A percentile compares a stretch with the other conserved stretches of the same genome.
These are phyloP conservation scores for Leucoraja erinaceus DNA, from an alignment of 2,113 vertebrate species.

Conservation along the genomic window DNA sequence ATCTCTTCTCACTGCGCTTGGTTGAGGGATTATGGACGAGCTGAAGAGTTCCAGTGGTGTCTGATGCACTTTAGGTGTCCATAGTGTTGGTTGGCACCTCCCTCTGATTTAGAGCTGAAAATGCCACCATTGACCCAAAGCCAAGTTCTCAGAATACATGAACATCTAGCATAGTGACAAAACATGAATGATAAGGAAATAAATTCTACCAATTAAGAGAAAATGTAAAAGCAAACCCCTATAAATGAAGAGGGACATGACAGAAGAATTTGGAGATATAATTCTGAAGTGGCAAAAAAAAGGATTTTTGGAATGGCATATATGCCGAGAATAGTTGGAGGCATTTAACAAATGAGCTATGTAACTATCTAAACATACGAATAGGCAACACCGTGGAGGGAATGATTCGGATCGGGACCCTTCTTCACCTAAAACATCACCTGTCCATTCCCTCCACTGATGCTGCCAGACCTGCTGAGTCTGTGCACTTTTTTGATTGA, in stretches of 20 bases:
- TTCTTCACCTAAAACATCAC: too few relatives aligned
- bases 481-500: too few relatives aligned
- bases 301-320: not conserved
- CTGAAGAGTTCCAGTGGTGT: not conserved
- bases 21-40: not conserved
- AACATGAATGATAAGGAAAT: not conserved
- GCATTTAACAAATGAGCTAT: not conserved
- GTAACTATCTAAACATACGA: not conserved
- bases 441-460: too few relatives aligned
- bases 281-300: not conserved
- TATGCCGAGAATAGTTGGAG: not conserved
- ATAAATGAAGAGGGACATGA: not conserved
- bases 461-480: too few relatives aligned
- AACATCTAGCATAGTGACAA: not conserved
- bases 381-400: too few relatives aligned
- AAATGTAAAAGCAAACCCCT: not conserved
- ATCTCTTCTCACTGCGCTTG: not conserved
- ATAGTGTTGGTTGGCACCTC: too few relatives aligned
- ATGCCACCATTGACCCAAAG: not conserved
- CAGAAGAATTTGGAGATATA: not conserved
- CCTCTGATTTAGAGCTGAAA: not conserved
- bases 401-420: too few relatives aligned
- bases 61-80: not conserved
- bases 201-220: not conserved
- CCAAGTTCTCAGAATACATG: not conserved